Percentiles rank a stretch among this genome's conserved stretches.
These are phyloP conservation scores for Astropecten irregularis DNA, from an alignment of 53 echinoderm and acorn worm species.

Conservation along the genomic window DNA sequence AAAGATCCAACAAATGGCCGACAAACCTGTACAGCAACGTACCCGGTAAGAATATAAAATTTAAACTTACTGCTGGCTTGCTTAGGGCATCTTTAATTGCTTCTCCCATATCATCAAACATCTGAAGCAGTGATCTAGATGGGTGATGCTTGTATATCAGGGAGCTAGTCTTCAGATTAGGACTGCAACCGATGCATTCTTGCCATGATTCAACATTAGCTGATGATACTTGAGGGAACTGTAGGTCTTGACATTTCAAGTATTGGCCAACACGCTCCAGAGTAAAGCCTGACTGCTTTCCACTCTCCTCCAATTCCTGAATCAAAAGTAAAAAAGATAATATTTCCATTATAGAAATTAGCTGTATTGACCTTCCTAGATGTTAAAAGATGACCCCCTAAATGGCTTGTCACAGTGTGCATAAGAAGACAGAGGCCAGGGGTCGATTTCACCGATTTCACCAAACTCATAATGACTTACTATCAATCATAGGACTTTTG, in stretches of 20 bases:
- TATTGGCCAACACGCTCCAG: slow-evolving; percentile 95
- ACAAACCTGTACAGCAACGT: too few relatives aligned
- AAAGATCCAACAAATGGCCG: too few relatives aligned
- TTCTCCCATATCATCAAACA: slow-evolving; percentile 67
- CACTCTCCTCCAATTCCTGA: background rate
- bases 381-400: too few relatives aligned
- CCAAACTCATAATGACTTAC: too few relatives aligned
- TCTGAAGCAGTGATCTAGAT: slow-evolving; percentile 83
- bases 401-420: too few relatives aligned
- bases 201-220: slow-evolving; percentile 62
- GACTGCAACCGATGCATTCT: slow-evolving; percentile 64
- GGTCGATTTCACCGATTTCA: too few relatives aligned
- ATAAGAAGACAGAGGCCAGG: too few relatives aligned
- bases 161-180: slow-evolving; percentile 63
- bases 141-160: slow-evolving; percentile 75
- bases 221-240: slow-evolving; percentile 53
- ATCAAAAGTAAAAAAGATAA: too few relatives aligned
- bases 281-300: slow-evolving; percentile 82
- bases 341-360: background rate
- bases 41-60: too few relatives aligned
- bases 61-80: slow-evolving; percentile 73
- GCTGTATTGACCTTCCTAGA: too few relatives aligned
- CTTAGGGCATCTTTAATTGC: slow-evolving; percentile 71
- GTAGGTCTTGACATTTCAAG: slow-evolving; percentile 76
- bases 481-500: too few relatives aligned